Evolutionary conservation across 2,888 invertebrate genomes (phyloP).

Genomic region (Platerodrilus igneus): DNA sequence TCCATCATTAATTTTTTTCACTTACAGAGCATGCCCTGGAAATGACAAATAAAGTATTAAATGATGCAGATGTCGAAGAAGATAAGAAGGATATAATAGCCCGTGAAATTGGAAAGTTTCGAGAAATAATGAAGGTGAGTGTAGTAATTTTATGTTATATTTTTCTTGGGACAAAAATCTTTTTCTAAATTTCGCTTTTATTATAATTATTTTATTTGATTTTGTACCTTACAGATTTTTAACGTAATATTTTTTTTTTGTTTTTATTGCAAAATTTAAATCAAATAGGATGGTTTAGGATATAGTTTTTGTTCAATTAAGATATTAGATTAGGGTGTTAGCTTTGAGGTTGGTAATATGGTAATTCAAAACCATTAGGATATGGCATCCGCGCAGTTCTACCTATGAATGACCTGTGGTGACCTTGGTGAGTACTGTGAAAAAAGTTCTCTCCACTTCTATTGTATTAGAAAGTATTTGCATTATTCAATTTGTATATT

Average conservation of each 20-base stretch:
- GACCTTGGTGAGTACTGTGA: slow-evolving; percentile 49
- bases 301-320: slow-evolving; percentile 23
- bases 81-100: slow-evolving; percentile 95
- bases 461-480: slow-evolving; percentile 32
- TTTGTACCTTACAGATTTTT: too few species aligned
- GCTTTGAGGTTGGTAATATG: slow-evolving; percentile 47
- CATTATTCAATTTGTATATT: too few species aligned
- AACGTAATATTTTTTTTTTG: too few species aligned
- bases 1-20: too few species aligned
- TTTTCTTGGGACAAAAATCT: slow-evolving; percentile 1
- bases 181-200: not conserved
- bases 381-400: slow-evolving; percentile 49
- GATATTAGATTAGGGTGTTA: slow-evolving; percentile 33
- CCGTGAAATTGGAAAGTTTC: slow-evolving; percentile 95
- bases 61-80: slow-evolving; percentile 89
- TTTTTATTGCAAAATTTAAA: slow-evolving; percentile 9
- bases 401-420: slow-evolving; percentile 47
- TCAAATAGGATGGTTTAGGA: slow-evolving; percentile 9
- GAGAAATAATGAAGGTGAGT: slow-evolving; percentile 93
- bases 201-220: too few species aligned
- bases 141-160: slow-evolving; percentile 1
- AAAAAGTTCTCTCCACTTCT: slow-evolving; percentile 35
- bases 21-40: slow-evolving; percentile 61
- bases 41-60: slow-evolving; percentile 63
- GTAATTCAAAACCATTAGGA: slow-evolving; percentile 51